Percentiles rank a stretch among this genome's conserved stretches.
These are phyloP conservation scores for Ylistrum balloti DNA, from an alignment of 1,140 invertebrate species.

Conservation along the genomic window DNA sequence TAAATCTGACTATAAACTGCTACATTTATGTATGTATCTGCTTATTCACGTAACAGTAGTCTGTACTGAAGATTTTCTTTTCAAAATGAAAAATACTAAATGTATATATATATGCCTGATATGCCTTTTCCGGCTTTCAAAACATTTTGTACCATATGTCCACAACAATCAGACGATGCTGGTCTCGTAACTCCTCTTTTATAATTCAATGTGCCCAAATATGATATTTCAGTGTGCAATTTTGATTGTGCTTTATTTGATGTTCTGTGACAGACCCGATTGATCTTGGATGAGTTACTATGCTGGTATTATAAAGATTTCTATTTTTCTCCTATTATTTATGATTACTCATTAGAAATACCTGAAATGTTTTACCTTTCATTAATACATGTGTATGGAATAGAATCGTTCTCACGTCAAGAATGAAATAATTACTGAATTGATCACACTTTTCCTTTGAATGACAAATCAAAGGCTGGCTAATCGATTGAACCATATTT, in stretches of 20 bases:
- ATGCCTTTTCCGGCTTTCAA: too few species aligned
- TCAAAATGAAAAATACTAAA: too few species aligned
- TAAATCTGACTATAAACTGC: too few species aligned
- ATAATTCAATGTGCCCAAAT: background rate
- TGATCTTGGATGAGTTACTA: background rate
- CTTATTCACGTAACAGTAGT: too few species aligned
- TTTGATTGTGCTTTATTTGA: background rate
- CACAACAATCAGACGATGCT: too few species aligned
- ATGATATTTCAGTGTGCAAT: background rate
- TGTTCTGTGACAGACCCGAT: background rate
- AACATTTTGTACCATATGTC: too few species aligned
- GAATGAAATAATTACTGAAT: background rate
- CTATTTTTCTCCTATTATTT: background rate
- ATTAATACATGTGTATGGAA: conserved; percentile 16
- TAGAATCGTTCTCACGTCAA: background rate
- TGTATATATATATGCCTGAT: too few species aligned
- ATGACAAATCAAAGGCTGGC: background rate
- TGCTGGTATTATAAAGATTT: conserved; percentile 22
- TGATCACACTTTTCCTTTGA: background rate
- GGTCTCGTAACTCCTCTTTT: background rate
- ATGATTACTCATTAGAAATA: background rate
- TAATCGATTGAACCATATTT: background rate
- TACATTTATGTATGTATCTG: too few species aligned
- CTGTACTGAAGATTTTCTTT: too few species aligned
- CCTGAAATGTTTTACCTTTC: background rate